Base-by-base conservation (phyloP, 2,888 invertebrate genomes). In the Cataglyphis cursor region DNA sequence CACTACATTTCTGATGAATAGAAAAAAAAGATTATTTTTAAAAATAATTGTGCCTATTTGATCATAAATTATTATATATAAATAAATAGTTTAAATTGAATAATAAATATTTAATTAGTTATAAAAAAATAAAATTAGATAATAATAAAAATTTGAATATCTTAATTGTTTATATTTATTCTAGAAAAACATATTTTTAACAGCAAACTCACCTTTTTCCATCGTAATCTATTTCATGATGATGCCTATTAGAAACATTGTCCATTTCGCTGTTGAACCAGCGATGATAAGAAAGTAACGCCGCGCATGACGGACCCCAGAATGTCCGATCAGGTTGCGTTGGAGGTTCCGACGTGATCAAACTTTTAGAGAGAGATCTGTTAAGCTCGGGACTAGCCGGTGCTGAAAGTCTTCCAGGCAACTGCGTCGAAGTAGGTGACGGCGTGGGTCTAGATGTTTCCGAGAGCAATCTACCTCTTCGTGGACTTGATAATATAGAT, bases 371-470 rank as follows among this genome's bases (percentile, higher is more conserved):
- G 74, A 94, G 93, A 3, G 94, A 94, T 72, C 94, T 90, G 72
- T 95, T 94, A 6, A 94, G 88, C 76, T 94, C 94, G 0, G 95
- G 95, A 90, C 95, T 95, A 1, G 94, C 93, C 0, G 95, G 95
- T 0, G 95, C 94, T 3, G 95, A 94, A 0, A 94, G 74, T 87
- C 94, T 89, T 15, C 94, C 94, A 3, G 92, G 91, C n/a, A 89
- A 68, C 35, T 81, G 90, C 6, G 88, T 95, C 89, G 86, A 95
- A 95, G 87, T 96, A 95, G 48, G 95, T 95, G 94, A 95, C 95
- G 41, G 95, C 93, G 95, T 95, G 93, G 81, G 96, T 41, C 92
- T 95, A 94, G 95, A 96, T 94, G 94, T 96, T 95, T 91, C 96
- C 94, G 91, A 96, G 85, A 85, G 96, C 94, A 83, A 95, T 95